Evolutionary conservation across 2,888 invertebrate genomes (phyloP).

Genomic region (Euplexia lucipara): DNA sequence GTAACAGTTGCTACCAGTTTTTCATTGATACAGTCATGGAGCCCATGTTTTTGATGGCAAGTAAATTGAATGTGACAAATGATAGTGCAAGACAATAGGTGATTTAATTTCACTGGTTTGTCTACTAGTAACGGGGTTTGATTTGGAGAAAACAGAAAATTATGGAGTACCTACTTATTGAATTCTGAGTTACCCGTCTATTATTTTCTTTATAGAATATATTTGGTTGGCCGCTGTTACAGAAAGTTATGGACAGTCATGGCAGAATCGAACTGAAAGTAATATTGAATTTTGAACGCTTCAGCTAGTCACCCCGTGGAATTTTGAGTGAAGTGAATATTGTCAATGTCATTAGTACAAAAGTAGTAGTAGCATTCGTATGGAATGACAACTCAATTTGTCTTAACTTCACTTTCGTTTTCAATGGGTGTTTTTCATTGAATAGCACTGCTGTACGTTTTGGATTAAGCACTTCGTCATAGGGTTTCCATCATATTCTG

Average conservation of each 20-base stretch:
- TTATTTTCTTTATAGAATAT: not conserved
- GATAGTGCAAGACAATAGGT: conserved; percentile 35
- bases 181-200: not conserved
- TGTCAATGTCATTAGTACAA: too few relatives aligned
- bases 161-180: not conserved
- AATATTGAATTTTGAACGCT: not conserved
- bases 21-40: conserved; percentile 45
- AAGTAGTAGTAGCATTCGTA: too few relatives aligned
- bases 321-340: too few relatives aligned
- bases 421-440: too few relatives aligned
- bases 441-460: too few relatives aligned
- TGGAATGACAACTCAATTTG: too few relatives aligned
- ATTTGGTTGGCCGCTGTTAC: not conserved
- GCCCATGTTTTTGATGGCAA: conserved; percentile 30
- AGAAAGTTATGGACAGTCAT: not conserved
- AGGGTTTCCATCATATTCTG: too few relatives aligned
- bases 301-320: too few relatives aligned
- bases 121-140: conserved; percentile 1
- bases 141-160: conserved; percentile 39
- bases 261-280: not conserved
- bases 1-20: conserved; percentile 40
- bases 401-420: too few relatives aligned
- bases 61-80: conserved; percentile 63
- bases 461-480: not conserved
- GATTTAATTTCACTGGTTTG: conserved; percentile 41